Evolutionary conservation across 2,797 vertebrate genomes (phyloP).

Genomic region (Hephaestus fuliginosus): DNA sequence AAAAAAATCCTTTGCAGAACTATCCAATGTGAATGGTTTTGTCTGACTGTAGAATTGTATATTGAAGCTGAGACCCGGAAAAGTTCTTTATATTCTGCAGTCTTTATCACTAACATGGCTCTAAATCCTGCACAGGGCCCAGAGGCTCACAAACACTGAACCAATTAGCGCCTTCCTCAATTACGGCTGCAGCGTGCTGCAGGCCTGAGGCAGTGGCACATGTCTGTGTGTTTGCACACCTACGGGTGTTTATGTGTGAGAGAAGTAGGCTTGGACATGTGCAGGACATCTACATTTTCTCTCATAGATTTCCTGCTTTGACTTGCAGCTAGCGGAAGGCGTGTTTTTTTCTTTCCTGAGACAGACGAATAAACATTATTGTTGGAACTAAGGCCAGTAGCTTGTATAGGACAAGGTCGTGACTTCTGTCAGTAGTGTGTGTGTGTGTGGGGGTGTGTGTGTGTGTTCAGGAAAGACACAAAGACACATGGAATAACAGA

Average conservation of each 20-base stretch:
- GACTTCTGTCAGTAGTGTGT: slow-evolving; percentile 62
- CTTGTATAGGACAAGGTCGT: slow-evolving; percentile 63
- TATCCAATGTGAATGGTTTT: neutral
- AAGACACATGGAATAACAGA: slow-evolving; percentile 33
- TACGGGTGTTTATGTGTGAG: slow-evolving; percentile 55
- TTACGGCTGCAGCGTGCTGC: slow-evolving; percentile 34
- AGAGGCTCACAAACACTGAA: slow-evolving; percentile 49
- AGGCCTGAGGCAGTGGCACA: neutral
- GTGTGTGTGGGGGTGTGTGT: slow-evolving; percentile 26
- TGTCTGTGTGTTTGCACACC: slow-evolving; percentile 52
- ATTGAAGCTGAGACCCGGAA: slow-evolving; percentile 7
- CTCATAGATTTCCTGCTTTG: slow-evolving; percentile 82
- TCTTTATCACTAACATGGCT: slow-evolving; percentile 38
- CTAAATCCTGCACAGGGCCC: slow-evolving; percentile 25
- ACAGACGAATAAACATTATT: slow-evolving; percentile 85
- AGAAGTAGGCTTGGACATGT: slow-evolving; percentile 50
- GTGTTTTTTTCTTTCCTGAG: slow-evolving; percentile 78
- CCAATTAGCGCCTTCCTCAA: slow-evolving; percentile 64
- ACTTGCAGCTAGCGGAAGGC: slow-evolving; percentile 73
- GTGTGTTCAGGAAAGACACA: slow-evolving; percentile 41
- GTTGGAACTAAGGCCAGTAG: slow-evolving; percentile 75
- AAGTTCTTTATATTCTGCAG: slow-evolving; percentile 11
- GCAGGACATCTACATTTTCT: slow-evolving; percentile 70
- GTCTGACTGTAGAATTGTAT: slow-evolving; percentile 6
- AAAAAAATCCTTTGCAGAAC: neutral